Evolutionary conservation across 2,113 vertebrate genomes (phyloP).

Genomic region (human): DNA sequence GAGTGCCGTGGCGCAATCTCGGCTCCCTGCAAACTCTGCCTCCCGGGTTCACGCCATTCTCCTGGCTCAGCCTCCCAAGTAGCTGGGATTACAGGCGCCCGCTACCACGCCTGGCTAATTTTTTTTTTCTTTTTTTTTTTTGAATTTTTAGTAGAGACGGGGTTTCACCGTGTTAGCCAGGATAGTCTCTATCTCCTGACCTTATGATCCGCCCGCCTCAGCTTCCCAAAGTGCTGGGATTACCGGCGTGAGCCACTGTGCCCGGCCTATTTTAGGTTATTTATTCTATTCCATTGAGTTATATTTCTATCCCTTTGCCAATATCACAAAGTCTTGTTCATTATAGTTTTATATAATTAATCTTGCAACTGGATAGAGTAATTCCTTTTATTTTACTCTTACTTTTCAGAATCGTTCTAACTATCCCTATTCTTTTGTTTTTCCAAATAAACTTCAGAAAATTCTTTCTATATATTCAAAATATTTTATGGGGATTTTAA

Average conservation of each 20-base stretch:
- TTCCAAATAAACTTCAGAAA: neutral
- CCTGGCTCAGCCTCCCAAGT: too few species aligned
- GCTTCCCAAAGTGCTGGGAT: too few species aligned
- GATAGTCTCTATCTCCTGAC: too few species aligned
- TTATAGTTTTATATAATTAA: neutral
- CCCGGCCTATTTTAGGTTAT: neutral
- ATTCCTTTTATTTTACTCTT: neutral
- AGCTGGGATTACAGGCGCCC: too few species aligned
- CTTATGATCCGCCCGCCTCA: too few species aligned
- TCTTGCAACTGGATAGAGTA: neutral
- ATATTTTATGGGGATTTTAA: neutral
- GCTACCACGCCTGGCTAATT: accelerated
- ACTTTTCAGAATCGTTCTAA: neutral
- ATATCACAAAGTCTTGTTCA: neutral
- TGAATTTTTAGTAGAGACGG: too few species aligned
- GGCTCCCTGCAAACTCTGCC: too few species aligned
- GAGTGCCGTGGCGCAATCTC: too few species aligned
- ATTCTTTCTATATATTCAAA: neutral
- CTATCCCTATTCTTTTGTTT: neutral
- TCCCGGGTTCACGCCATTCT: too few species aligned
- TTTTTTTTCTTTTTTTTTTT: too few species aligned
- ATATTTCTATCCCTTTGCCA: neutral
- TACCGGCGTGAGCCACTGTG: too few species aligned
- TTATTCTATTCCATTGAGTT: neutral
- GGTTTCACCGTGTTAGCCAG: too few species aligned